These are phyloP conservation scores for Paramuricea clavata DNA, from an alignment of 92 coral and sea anemone species.

Conservation along the genomic window DNA sequence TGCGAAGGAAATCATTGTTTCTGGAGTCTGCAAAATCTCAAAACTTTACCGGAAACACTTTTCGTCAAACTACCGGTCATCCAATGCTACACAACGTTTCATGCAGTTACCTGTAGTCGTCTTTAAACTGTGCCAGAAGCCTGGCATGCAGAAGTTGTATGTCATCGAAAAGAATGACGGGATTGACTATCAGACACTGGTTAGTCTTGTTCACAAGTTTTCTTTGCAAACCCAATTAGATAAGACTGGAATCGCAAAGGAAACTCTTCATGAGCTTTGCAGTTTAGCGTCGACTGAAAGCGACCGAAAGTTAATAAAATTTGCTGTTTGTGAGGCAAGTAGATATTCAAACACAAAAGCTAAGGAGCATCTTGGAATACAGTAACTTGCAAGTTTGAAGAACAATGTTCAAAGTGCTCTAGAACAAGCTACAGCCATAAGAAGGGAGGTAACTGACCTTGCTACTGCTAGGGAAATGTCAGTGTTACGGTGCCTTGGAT, in stretches of 20 bases:
- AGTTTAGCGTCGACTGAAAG: constrained; percentile 47
- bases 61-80: constrained; percentile 24
- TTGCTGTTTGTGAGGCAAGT: constrained; percentile 50
- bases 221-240: constrained; percentile 19
- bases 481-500: no score
- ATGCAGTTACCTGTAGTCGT: constrained; percentile 51
- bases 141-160: constrained; percentile 24
- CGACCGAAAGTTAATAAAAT: constrained; percentile 42
- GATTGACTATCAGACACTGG: constrained; percentile 33
- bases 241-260: constrained; percentile 28
- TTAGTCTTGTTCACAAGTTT: constrained; percentile 6
- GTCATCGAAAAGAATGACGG: constrained; percentile 37
- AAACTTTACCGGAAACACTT: neutral
- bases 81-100: constrained; percentile 38
- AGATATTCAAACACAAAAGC: constrained; percentile 41
- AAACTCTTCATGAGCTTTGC: constrained; percentile 46
- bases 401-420: constrained; percentile 32
- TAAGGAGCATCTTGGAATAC: constrained; percentile 44
- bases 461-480: no score
- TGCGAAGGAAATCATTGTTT: neutral
- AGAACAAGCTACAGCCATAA: no score
- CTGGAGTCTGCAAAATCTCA: constrained; percentile 2
- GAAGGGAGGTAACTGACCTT: no score
- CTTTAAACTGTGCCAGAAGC: constrained; percentile 7
- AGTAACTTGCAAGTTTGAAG: constrained; percentile 32